Conservation (phyloP, 2,797 vertebrate species). For the Clangula hyemalis region DNA sequence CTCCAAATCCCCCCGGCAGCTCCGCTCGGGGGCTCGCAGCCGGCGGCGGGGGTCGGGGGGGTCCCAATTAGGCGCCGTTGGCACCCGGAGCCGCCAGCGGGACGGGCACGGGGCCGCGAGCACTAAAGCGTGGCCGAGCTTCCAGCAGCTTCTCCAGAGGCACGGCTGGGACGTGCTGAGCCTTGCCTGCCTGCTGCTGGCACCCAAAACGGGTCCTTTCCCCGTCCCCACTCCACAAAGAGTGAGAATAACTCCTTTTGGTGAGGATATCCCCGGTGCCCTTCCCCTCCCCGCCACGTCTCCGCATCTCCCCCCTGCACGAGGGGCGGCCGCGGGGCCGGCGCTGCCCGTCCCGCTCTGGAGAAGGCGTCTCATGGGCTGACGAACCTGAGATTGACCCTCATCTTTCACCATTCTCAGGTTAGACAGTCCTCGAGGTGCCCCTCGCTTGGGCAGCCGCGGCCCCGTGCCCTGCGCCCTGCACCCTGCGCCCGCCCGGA, state of each 20-base stretch:
- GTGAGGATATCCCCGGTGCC: background rate
- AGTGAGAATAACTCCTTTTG: no score
- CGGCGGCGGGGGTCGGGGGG: no score
- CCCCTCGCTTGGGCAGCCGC: constrained; percentile 65
- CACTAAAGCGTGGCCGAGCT: background rate
- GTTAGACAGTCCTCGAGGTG: constrained; percentile 93
- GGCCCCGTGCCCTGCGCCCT: background rate
- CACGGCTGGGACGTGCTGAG: accelerated
- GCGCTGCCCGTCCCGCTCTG: background rate
- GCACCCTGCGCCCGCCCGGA: accelerated
- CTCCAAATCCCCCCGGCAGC: background rate
- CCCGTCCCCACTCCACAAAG: background rate
- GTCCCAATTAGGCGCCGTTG: constrained; percentile 46
- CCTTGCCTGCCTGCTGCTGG: background rate
- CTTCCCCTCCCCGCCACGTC: accelerated
- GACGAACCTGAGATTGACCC: constrained; percentile 97
- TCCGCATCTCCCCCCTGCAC: accelerated
- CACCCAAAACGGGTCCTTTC: no score
- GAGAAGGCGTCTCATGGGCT: constrained; percentile 90
- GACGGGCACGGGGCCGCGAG: background rate
- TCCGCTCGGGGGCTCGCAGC: background rate
- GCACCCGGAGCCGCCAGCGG: background rate
- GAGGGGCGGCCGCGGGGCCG: accelerated
- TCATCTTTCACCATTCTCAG: constrained; percentile 90
- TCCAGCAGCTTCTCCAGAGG: background rate